Conservation (phyloP, 2,797 vertebrate genomes). For the Molossus molossus region DNA sequence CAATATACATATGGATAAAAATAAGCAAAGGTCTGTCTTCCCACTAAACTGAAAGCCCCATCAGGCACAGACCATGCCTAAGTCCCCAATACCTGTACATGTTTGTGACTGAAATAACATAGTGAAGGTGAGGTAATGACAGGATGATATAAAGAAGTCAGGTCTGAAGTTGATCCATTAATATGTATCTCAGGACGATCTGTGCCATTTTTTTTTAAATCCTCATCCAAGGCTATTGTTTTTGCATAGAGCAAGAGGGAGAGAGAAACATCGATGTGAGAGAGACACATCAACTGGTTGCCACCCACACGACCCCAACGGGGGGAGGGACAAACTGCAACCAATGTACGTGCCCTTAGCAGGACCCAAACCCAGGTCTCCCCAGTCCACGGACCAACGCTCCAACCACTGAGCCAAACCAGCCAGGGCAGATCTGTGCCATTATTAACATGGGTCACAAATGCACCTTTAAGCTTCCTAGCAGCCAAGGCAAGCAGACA, state of each 20-base stretch:
- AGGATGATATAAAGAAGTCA: not conserved
- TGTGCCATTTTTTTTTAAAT: not conserved
- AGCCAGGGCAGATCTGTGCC: not conserved
- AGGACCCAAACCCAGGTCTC: no score
- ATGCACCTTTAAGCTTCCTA: constrained; percentile 12
- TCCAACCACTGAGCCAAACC: no score
- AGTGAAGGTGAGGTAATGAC: not conserved
- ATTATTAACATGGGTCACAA: not conserved
- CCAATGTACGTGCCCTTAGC: no score
- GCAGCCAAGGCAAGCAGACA: not conserved
- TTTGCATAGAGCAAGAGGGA: no score
- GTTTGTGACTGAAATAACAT: not conserved
- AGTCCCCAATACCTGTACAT: not conserved
- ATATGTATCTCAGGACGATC: not conserved
- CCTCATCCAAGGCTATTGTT: no score
- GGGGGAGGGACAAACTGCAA: no score
- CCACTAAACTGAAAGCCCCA: not conserved
- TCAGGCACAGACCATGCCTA: not conserved
- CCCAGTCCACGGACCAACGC: no score
- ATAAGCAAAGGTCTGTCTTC: not conserved
- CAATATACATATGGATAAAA: not conserved
- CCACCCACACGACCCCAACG: no score
- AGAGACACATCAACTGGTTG: no score
- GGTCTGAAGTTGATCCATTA: not conserved
- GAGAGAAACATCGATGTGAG: no score